Evolutionary conservation across 2,888 invertebrate species (phyloP).

Genomic region (Epinotia bilunana): DNA sequence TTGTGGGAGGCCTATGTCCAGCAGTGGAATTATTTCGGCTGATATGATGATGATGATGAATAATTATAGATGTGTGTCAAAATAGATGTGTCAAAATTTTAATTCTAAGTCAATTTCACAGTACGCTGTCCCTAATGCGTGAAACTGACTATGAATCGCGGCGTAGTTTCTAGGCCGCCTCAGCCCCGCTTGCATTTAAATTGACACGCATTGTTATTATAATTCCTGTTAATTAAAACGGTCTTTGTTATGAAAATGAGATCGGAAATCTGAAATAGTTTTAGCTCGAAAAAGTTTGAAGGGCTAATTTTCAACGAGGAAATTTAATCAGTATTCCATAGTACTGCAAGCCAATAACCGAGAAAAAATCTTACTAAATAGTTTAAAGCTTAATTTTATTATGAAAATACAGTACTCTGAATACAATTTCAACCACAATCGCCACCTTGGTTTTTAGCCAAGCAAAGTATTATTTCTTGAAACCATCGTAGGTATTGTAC

Average conservation of each 20-base stretch:
- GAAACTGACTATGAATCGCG: conserved; percentile 39
- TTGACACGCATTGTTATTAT: conserved; percentile 61
- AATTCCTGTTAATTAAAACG: conserved; percentile 51
- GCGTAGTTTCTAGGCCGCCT: conserved; percentile 55
- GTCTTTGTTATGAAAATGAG: conserved; percentile 39
- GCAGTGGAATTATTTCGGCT: no score
- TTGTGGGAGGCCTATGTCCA: no score
- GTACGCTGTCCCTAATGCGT: conserved; percentile 30
- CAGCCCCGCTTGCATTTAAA: conserved; percentile 60
- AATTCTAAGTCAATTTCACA: conserved; percentile 3
- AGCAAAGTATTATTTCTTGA: no score
- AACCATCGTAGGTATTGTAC: no score
- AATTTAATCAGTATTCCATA: background rate
- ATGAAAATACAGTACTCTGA: no score
- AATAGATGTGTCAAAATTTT: background rate
- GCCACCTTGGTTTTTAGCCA: no score
- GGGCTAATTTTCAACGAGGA: background rate
- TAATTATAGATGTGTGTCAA: no score
- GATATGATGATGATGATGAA: no score
- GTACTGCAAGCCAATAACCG: no score
- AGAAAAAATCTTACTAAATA: no score
- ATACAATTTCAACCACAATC: no score
- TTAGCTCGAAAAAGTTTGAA: background rate
- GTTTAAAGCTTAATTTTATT: no score
- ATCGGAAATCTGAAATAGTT: conserved; percentile 28